phyloP scores from a whole-genome alignment of 2,888 invertebrate species.

The Papilio elwesi region DNA sequence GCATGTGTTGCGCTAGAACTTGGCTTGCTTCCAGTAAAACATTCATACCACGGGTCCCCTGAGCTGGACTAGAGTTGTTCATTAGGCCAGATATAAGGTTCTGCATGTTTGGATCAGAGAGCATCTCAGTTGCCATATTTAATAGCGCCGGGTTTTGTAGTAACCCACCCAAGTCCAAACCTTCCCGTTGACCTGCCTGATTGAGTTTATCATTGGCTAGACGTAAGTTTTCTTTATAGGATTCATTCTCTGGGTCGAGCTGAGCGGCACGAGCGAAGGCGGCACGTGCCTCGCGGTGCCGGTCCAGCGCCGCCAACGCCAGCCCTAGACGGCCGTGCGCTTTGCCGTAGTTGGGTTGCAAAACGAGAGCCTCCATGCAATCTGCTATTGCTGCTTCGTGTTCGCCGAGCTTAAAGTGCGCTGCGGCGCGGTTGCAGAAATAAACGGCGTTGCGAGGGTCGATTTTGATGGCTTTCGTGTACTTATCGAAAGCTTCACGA shows the following conservation, averaged over 20 bases:
- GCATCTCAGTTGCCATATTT: constrained; percentile 93
- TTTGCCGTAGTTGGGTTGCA: constrained; percentile 97
- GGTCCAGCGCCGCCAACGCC: constrained; percentile 92
- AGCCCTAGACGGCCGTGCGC: constrained; percentile 96
- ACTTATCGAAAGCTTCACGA: constrained; percentile 92
- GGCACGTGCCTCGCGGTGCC: constrained; percentile 92
- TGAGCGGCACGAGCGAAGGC: constrained; percentile 95
- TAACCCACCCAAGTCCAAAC: constrained; percentile 86
- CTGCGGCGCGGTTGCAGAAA: constrained; percentile 98
- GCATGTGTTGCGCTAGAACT: constrained; percentile 92
- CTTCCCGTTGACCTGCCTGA: constrained; percentile 87
- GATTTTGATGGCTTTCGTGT: constrained; percentile 94
- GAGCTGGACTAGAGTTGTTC: constrained; percentile 57
- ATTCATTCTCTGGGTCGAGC: constrained; percentile 96
- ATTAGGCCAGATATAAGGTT: constrained; percentile 87
- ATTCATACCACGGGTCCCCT: constrained; percentile 64
- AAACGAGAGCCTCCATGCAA: constrained; percentile 93
- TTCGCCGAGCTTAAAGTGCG: constrained; percentile 94
- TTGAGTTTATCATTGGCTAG: constrained; percentile 89
- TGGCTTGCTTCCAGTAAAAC: constrained; percentile 87
- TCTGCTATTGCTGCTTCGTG: constrained; percentile 94
- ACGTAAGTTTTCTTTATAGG: constrained; percentile 93
- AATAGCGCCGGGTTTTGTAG: constrained; percentile 92
- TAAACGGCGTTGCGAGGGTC: constrained; percentile 96
- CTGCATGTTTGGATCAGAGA: constrained; percentile 93